Conservation (phyloP, 2,888 invertebrate genomes). For the Trypoxylon attenuatum region DNA sequence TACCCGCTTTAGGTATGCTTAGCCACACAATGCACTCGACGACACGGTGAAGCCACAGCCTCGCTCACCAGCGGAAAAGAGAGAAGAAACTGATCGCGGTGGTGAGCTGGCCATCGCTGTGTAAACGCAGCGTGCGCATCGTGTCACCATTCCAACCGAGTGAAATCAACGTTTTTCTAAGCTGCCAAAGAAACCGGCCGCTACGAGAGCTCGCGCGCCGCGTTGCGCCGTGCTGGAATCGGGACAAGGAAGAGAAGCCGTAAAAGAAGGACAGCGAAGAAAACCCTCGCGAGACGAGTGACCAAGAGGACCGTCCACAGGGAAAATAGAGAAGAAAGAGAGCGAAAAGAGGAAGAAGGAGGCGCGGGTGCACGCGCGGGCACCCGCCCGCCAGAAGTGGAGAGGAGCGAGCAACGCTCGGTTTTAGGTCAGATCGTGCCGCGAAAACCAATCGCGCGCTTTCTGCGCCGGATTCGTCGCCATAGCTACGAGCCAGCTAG, state of each 20-base stretch:
- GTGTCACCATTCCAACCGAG: conserved; percentile 69
- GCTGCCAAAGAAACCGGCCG: conserved; percentile 54
- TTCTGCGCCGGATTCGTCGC: conserved; percentile 52
- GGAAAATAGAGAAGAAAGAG: background rate
- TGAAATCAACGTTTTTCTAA: conserved; percentile 71
- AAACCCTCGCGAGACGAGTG: conserved; percentile 16
- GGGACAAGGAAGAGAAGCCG: conserved; percentile 28
- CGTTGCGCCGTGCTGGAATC: conserved; percentile 24
- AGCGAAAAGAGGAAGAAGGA: conserved; percentile 35
- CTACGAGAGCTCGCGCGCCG: conserved; percentile 22
- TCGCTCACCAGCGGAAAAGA: conserved; percentile 27
- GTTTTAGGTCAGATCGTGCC: conserved; percentile 73
- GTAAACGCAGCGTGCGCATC: conserved; percentile 59
- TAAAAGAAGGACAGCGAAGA: background rate
- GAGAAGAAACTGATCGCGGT: conserved; percentile 22
- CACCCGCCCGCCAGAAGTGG: conserved; percentile 24
- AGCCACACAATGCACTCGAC: conserved; percentile 54
- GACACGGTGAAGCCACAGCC: conserved; percentile 46
- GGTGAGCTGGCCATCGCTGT: conserved; percentile 27
- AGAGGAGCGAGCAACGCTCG: conserved; percentile 51
- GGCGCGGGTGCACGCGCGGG: conserved; percentile 23
- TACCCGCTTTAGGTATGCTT: conserved; percentile 54
- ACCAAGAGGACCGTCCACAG: background rate
- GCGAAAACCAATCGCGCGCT: conserved; percentile 70
- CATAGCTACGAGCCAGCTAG: conserved; percentile 45